Percentiles rank a stretch among this genome's conserved stretches.
Conservation (phyloP, 2,888 invertebrate genomes). For the Phortica magna region DNA sequence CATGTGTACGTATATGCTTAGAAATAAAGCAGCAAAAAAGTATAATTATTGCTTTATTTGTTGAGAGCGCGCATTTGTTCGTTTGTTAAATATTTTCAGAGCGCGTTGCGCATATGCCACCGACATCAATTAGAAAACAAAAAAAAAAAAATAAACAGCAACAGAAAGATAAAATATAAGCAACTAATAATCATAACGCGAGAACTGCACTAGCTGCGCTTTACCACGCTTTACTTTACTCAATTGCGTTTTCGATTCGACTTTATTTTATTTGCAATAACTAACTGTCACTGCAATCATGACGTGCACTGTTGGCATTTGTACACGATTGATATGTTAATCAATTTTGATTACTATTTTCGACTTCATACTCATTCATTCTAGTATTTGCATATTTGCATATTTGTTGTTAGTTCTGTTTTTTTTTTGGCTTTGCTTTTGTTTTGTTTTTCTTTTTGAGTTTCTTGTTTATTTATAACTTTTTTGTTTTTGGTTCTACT, state of each 20-base stretch:
- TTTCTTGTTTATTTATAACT: background rate
- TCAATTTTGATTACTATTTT: constrained; percentile 60
- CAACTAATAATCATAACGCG: constrained; percentile 53
- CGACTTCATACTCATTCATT: background rate
- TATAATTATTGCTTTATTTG: constrained; percentile 31
- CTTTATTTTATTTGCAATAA: constrained; percentile 30
- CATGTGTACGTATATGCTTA: no score
- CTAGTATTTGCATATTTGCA: background rate
- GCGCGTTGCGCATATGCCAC: constrained; percentile 20
- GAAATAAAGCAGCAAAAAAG: background rate
- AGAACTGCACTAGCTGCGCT: constrained; percentile 62
- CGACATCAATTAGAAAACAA: constrained; percentile 22
- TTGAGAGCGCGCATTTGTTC: background rate
- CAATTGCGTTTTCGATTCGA: constrained; percentile 26
- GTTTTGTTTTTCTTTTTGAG: background rate
- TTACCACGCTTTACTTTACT: constrained; percentile 59
- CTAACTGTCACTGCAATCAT: constrained; percentile 24
- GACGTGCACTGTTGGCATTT: constrained; percentile 26
- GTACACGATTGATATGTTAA: constrained; percentile 59
- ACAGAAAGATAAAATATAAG: background rate
- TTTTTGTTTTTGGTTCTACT: constrained; percentile 24
- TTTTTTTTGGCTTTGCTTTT: background rate
- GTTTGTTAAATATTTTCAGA: background rate
- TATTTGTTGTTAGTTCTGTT: background rate
- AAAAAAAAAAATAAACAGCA: background rate